Evolutionary conservation across 2,113 vertebrate genomes (phyloP).

Genomic region (Dromas ardeola): DNA sequence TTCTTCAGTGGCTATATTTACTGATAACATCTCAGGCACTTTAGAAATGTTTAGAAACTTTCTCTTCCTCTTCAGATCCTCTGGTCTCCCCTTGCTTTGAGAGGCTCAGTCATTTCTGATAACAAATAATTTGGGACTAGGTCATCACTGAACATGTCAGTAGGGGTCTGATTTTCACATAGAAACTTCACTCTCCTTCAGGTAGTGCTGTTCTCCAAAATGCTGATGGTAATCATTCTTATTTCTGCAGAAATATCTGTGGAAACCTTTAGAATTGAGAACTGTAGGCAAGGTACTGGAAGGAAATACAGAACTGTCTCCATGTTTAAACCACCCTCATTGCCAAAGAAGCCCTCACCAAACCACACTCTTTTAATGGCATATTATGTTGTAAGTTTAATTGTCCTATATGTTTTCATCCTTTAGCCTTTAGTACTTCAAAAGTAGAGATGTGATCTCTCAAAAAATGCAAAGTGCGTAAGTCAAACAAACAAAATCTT

Average conservation of each 20-base stretch:
- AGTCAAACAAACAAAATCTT: neutral
- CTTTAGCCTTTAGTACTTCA: neutral
- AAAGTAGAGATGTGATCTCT: neutral
- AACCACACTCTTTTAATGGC: neutral
- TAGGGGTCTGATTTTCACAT: neutral
- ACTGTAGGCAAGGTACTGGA: neutral
- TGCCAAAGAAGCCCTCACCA: neutral
- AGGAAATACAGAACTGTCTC: neutral
- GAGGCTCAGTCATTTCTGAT: neutral
- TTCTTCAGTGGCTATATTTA: neutral
- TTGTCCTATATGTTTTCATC: neutral
- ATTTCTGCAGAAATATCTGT: neutral
- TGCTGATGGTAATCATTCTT: neutral
- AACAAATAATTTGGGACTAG: neutral
- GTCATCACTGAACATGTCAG: neutral
- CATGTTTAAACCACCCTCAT: neutral
- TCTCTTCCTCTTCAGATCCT: neutral
- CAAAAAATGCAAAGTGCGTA: neutral
- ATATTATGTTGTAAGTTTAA: neutral
- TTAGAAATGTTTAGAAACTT: neutral
- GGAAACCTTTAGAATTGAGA: neutral
- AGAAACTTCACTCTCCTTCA: neutral
- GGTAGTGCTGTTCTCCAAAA: neutral
- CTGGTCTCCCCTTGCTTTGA: neutral
- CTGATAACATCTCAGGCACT: neutral